Evolutionary conservation across 2,797 vertebrate genomes (phyloP), one percentile per base, ranked within the genome.

Genomic region (Galago senegalensis): DNA sequence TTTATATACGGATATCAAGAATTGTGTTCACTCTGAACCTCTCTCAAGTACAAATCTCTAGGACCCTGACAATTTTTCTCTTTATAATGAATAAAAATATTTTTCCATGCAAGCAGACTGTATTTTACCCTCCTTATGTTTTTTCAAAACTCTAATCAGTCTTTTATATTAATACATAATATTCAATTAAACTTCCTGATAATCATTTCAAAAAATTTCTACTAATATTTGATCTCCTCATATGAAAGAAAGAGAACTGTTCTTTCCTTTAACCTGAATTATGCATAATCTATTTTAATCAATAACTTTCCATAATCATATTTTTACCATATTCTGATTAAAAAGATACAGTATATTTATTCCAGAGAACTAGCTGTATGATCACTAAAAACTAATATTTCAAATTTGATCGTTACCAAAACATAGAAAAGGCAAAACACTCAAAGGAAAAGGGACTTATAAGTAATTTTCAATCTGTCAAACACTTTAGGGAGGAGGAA

Each of bases 341-440:
- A 58, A 93, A 93, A 82, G 61, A 87, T 34, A 91, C 0, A 76
- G 5, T 4, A 23, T 43, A 87, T 53, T 61, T 89, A 70, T 18
- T 89, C 6, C 46, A 84, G 37, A 58, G 11, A 84, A 81, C 14
- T 17, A 94, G 13, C 0, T 49, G 31, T 84, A 69, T 31, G 1
- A 76, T 87, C 58, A 76, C 58, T 93, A 13, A 87, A 93, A 95
- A 92, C 76, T 77, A 96, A 7, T 84, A 81, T 56, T 82, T 91
- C n/a, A 95, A 92, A 61, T 61, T 82, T 75, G 13, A 90, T 21
- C 73, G 5, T n/a, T 88, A 87, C 12, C 21, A 63, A 91, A 69
- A 89, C 58, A 14, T 49, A 93, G 25, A 27, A 60, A 34, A 25
- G 53, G n/a, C 17, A 80, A 80, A 80, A 58, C n/a, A 60, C 14